phyloP scores from a whole-genome alignment of 2,888 invertebrate species.

The Diaphora mendica region DNA sequence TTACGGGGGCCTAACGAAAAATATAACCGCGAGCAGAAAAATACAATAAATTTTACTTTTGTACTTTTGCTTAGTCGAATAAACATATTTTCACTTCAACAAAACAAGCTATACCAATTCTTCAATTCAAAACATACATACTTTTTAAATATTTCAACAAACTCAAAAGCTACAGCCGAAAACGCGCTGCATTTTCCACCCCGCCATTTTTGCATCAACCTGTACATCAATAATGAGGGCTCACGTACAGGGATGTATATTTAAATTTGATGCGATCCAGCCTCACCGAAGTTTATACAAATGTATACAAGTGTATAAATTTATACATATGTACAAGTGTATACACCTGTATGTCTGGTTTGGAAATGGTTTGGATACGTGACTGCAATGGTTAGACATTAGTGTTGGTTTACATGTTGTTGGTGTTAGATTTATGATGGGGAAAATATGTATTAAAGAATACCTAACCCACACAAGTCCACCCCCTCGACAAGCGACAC shows the following conservation, averaged over 20 bases:
- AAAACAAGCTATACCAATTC: neutral
- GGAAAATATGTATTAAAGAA: neutral
- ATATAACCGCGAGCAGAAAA: too few species aligned
- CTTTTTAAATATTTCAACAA: slow-evolving; percentile 9
- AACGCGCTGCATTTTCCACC: slow-evolving; percentile 7
- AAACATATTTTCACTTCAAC: neutral
- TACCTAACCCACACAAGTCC: too few species aligned
- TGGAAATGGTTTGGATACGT: slow-evolving; percentile 41
- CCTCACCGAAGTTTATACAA: slow-evolving; percentile 20
- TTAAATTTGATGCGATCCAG: slow-evolving; percentile 74
- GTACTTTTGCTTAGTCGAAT: too few species aligned
- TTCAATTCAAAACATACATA: neutral
- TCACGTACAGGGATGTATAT: slow-evolving; percentile 80
- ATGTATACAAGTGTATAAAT: slow-evolving; percentile 11
- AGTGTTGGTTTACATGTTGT: slow-evolving; percentile 41
- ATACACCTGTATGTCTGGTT: slow-evolving; percentile 35
- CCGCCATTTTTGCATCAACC: slow-evolving; percentile 48
- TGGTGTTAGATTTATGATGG: neutral
- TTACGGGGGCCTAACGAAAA: too few species aligned
- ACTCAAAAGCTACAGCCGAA: slow-evolving; percentile 7
- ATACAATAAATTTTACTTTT: too few species aligned
- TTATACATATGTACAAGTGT: neutral
- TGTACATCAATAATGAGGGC: slow-evolving; percentile 73
- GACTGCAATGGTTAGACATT: slow-evolving; percentile 34
- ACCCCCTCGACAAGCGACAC: too few species aligned